Evolutionary conservation across 2,888 invertebrate genomes (phyloP), one percentile per base, ranked within the genome.

Genomic region (Xestia xanthographa): DNA sequence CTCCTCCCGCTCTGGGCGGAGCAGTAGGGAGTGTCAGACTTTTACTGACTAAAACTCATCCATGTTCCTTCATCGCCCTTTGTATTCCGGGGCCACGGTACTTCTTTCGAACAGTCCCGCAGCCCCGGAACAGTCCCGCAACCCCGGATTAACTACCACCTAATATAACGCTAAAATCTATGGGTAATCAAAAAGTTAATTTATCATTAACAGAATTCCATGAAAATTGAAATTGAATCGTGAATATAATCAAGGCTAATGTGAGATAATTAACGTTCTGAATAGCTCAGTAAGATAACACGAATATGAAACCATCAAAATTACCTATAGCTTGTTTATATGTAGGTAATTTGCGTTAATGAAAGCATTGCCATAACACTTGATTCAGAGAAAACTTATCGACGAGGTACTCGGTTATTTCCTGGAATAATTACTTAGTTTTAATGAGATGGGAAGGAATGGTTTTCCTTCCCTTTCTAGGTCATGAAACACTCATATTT

Each of bases 231-330:
- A 50, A 50, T 66, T 2, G 1, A 12, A 26, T 50, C 22, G 0
- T 6, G 11, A 20, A 43, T 29, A 34, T 17, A 8, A 34, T 29
- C 6, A 68, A 68, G 0, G 29, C 8, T 22, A 48, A 38, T n/a
- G 29, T n/a, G 14, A 78, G 14, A 48, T 45, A 62, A 62, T 72
- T 34, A 72, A 72, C 62, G 17, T 48, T 41, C 29, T 38, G 11
- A 48, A 62, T 29, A 66, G 14, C 41, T 56, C n/a, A 22, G 3
- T 20, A 45, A 41, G 6, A 43, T 41, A 34, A 65, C n/a, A 2
- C n/a, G 2, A 6, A 3, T 41, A 63, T 41, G 38, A 63, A 62
- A 41, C n/a, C 63, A 41, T 63, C 22, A 63, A 34, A 26, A 63
- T 63, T 41, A n/a, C 63, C 5, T 5, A 60, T 34, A 12, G 2